These are phyloP conservation scores for Spheniscus mendiculus DNA, from an alignment of 2,113 vertebrate species.

Conservation along the genomic window DNA sequence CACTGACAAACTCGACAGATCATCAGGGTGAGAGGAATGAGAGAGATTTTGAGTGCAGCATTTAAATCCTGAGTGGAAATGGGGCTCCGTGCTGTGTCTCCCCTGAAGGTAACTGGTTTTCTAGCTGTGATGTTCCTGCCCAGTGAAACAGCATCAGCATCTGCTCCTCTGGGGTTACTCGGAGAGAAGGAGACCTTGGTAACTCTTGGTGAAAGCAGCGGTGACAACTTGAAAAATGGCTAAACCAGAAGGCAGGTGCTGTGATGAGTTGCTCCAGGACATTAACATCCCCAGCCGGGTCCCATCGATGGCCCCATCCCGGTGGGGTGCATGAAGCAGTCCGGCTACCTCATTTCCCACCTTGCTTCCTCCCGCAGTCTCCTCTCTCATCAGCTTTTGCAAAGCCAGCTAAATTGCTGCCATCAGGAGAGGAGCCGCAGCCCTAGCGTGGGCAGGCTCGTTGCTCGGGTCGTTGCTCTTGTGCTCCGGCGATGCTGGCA, in stretches of 20 bases:
- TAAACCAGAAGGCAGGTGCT: neutral
- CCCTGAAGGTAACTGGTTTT: neutral
- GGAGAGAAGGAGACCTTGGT: neutral
- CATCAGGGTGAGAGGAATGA: neutral
- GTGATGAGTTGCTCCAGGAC: constrained; percentile 23
- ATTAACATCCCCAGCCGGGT: neutral
- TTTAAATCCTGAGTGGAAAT: neutral
- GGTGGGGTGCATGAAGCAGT: neutral
- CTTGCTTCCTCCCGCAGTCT: neutral
- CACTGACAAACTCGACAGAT: neutral
- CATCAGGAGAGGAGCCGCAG: neutral
- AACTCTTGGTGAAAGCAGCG: neutral
- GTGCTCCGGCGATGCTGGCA: neutral
- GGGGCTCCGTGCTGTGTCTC: neutral
- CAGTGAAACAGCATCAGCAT: neutral
- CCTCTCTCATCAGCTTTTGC: neutral
- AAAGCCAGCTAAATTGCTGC: neutral
- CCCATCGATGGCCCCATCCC: neutral
- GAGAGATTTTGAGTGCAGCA: neutral
- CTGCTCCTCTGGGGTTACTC: constrained; percentile 12
- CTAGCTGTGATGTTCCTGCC: neutral
- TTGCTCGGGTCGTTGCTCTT: neutral
- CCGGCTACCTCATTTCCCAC: neutral
- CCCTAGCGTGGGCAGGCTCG: neutral
- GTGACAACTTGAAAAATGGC: constrained; percentile 56